Conservation (phyloP, 2,888 invertebrate genomes). For the Odontothrips loti region DNA sequence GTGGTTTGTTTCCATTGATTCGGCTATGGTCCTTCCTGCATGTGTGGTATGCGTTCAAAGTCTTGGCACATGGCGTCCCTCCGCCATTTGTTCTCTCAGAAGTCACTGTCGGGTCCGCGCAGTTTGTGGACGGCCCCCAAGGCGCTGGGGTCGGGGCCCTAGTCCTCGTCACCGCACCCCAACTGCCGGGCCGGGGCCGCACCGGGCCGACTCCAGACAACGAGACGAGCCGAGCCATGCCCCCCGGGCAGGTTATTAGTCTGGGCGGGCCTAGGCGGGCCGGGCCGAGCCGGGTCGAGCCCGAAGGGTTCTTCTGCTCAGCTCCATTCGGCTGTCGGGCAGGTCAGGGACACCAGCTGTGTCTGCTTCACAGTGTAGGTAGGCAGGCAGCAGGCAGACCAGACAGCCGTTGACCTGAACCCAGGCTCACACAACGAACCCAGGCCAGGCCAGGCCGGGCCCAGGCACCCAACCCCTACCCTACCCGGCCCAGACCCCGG, state of each 20-base stretch:
- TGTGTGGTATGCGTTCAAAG: no score
- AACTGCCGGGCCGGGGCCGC: background rate
- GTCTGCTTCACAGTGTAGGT: background rate
- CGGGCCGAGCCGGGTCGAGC: background rate
- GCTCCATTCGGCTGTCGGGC: background rate
- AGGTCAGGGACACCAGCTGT: conserved; percentile 18
- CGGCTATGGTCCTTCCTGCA: no score
- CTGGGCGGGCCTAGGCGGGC: background rate
- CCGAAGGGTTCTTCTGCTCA: conserved; percentile 4
- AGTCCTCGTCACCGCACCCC: background rate
- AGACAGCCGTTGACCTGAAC: background rate
- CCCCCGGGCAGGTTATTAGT: background rate
- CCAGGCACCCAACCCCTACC: no score
- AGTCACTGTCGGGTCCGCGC: no score
- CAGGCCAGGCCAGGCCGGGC: background rate
- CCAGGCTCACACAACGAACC: background rate
- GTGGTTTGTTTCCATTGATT: no score
- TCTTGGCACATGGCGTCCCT: no score
- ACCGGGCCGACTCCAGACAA: background rate
- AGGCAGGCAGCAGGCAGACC: background rate
- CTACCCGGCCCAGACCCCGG: background rate
- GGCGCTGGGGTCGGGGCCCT: no score
- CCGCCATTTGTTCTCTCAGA: no score
- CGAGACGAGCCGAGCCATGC: background rate
- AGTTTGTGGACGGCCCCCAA: no score